Evolutionary conservation across 2,888 invertebrate genomes (phyloP), one percentile per base, ranked within the genome.

Genomic region (Cheilosia variabilis): DNA sequence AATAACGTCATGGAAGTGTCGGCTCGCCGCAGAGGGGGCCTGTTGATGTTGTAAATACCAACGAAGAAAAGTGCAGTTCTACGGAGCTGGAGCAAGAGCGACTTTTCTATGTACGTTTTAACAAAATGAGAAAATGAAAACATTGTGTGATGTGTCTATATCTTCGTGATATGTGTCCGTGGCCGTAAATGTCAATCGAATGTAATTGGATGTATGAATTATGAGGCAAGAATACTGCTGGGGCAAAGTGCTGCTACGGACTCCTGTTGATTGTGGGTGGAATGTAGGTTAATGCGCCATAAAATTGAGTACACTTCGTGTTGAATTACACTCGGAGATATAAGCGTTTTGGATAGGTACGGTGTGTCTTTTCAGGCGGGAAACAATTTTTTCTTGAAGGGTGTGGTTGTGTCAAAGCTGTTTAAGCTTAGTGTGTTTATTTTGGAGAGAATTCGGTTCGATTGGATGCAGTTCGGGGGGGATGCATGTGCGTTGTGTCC

Each of bases 151-250:
- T 79, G 80, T 76, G 53, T 60, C 52, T 75, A 65, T 71, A 68
- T 76, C 57, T 82, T 9, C 43, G 62, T 76, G 76, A 76, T 72
- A 84, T 80, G 76, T 77, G 52, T 45, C 81, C 72, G 72, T 81
- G 60, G 65, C 71, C 66, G 76, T 86, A 86, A 81, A 86, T 86
- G 86, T 77, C 86, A 81, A 86, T 86, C 86, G 81, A 81, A 86
- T 76, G 81, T 81, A 86, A 86, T 86, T 86, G 86, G 81, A 77
- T 81, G 81, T 81, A 77, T 86, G 86, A 86, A 72, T 81, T 86
- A 86, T 86, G 86, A 52, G 75, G 86, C 10, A 71, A 34, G 72
- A 82, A 77, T 72, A 50, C 50, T 76, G 60, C 55, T 22, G 72
- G 76, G 72, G 62, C 69, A 57, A 62, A 86, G 76, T 86, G 81